Evolutionary conservation across 2,888 invertebrate species (phyloP), one percentile per base, ranked within the genome.

Genomic region (Brenthis daphne): DNA sequence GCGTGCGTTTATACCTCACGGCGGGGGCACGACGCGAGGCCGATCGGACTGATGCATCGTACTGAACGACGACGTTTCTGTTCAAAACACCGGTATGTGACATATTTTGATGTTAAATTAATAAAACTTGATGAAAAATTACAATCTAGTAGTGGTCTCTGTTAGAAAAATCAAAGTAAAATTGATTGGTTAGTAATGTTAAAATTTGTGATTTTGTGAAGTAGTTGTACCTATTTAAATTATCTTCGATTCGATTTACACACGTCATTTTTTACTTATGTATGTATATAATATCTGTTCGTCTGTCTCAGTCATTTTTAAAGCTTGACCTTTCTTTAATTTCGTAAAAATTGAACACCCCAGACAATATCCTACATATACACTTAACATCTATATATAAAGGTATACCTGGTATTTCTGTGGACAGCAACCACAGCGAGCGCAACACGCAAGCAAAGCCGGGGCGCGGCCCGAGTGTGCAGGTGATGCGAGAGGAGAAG

Each of bases 341-440:
- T 29, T 29, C 4, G 29, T 4, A 29, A 29, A 1, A n/a, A 58
- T 6, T 0, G 1, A 29, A 11, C 8, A 33, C n/a, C 12, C 29
- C 60, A 60, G 12, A 50, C 14, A 29, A 0, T 8, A 6, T 3
- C 11, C n/a, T n/a, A 37, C 3, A 20, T 16, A 57, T 11, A 8
- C 47, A n/a, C 14, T 8, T 54, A 5, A 37, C 37, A 43, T 43
- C 37, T 50, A 33, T n/a, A 60, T 29, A 50, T 6, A 50, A n/a
- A 16, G 11, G 16, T 64, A 33, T 67, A 96, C 96, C 96, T 97
- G 97, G 90, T 98, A 98, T 86, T 97, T 95, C 86, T 97, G 96
- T 54, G 97, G 96, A 85, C 97, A 97, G 89, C 97, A 97, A 54
- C 95, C 95, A 85, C 97, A 97, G 79, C 97, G 97, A 68, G 97